Conservation (phyloP, 2,113 vertebrate genomes). For the Sylvicapra grimmia region DNA sequence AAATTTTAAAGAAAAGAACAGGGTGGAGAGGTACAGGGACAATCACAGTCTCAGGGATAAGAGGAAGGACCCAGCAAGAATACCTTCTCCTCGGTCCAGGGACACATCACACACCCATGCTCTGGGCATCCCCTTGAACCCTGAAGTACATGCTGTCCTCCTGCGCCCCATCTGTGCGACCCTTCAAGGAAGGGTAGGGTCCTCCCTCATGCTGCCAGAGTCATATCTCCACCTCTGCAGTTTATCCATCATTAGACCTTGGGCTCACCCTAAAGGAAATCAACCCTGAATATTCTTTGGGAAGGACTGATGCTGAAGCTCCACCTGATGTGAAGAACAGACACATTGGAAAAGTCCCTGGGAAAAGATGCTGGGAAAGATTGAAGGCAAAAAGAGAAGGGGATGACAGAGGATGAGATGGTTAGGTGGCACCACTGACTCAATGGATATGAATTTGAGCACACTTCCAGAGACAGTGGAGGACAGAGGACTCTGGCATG, state of each 20-base stretch:
- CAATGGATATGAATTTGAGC: not conserved
- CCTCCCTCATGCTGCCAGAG: not conserved
- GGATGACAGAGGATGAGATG: not conserved
- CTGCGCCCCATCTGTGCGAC: not conserved
- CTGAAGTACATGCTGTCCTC: too few relatives aligned
- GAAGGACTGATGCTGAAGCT: not conserved
- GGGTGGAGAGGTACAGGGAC: not conserved
- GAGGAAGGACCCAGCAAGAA: not conserved
- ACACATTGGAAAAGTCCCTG: not conserved
- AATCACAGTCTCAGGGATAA: not conserved
- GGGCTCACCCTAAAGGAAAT: not conserved
- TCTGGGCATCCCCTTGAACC: not conserved
- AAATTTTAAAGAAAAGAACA: not conserved
- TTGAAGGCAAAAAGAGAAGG: not conserved
- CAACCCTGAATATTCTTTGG: not conserved
- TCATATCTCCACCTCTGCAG: not conserved
- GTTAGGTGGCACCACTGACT: not conserved
- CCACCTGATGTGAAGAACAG: not conserved
- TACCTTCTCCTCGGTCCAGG: not conserved
- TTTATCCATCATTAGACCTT: not conserved
- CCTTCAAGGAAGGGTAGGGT: not conserved
- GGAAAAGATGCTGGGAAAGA: not conserved
- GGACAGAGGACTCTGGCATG: not conserved
- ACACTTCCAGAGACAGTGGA: not conserved
- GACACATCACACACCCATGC: fast-evolving